Evolutionary conservation across 2,797 vertebrate species (phyloP), one percentile per base, ranked within the genome.

Genomic region (Halcyon leucocephala): DNA sequence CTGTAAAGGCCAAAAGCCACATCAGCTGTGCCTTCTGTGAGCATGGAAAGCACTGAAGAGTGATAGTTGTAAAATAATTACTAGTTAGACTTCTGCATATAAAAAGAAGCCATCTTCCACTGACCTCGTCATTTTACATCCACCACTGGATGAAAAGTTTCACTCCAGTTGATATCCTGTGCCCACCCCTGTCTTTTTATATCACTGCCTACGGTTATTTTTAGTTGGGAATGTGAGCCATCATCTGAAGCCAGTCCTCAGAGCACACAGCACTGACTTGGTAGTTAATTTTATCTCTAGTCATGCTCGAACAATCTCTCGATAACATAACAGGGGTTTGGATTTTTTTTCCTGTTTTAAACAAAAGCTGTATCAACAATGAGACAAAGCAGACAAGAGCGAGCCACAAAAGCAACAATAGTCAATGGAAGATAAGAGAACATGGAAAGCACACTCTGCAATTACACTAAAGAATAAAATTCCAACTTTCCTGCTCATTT

Each of bases 281-380:
- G 17, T 46, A n/a, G 78, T 64, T 93, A 90, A 90, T 94, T 90
- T 90, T 96, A 94, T 90, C 93, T 91, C 71, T 31, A 78, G 78
- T 64, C 86, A 93, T 37, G 76, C 79, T 89, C 71, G 49, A 96
- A 77, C 48, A 95, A 70, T 22, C 69, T 86, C 89, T 73, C 52
- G 78, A 93, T 91, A 93, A 88, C 26, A 5, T 37, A 83, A 93
- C 35, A 70, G 31, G 33, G 33, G 14, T 21, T 33, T 29, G n/a
- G 31, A 16, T 66, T 82, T 90, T 69, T 26, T 8, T 9, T 8
- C 73, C 48, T 41, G 52, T 67, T 79, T 92, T 82, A 89, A 95
- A 93, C 28, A 76, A 70, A 37, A 82, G 39, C 62, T 46, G 7
- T 71, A 93, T 12, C 86, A 94, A 84, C 74, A 82, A 12, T 5